Evolutionary conservation across 1,140 invertebrate species (phyloP).

Genomic region (Carcinoscorpius rotundicauda): DNA sequence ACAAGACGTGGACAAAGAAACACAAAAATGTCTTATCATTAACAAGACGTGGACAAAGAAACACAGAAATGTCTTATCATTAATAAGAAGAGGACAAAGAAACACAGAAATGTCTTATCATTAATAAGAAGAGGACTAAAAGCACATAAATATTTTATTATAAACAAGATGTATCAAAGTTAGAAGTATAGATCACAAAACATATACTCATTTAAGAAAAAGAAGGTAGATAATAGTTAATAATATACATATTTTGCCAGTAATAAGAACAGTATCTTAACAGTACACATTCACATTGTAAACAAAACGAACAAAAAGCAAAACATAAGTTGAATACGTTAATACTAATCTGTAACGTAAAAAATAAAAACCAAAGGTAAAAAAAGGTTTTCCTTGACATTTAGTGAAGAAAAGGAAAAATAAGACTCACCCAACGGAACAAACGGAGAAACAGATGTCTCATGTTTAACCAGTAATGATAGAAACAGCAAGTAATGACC

Average conservation of each 20-base stretch:
- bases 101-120: background rate
- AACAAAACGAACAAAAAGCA: no score
- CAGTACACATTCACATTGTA: no score
- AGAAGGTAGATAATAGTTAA: background rate
- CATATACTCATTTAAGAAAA: background rate
- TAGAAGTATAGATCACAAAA: background rate
- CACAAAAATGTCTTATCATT: background rate
- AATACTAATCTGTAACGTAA: no score
- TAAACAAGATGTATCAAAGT: background rate
- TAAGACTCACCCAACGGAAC: no score
- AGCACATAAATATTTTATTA: background rate
- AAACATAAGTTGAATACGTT: no score
- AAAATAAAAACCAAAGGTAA: no score
- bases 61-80: background rate
- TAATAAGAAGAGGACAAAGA: background rate
- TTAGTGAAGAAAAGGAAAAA: no score
- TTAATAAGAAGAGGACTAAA: background rate
- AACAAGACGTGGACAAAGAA: background rate
- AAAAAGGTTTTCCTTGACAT: no score
- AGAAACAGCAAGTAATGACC: no score
- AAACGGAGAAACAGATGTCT: no score
- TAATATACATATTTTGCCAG: background rate
- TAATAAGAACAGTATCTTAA: no score
- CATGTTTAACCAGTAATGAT: no score
- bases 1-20: background rate